Base-by-base conservation (phyloP, 1,140 invertebrate species). In the Phymastichus coffea region DNA sequence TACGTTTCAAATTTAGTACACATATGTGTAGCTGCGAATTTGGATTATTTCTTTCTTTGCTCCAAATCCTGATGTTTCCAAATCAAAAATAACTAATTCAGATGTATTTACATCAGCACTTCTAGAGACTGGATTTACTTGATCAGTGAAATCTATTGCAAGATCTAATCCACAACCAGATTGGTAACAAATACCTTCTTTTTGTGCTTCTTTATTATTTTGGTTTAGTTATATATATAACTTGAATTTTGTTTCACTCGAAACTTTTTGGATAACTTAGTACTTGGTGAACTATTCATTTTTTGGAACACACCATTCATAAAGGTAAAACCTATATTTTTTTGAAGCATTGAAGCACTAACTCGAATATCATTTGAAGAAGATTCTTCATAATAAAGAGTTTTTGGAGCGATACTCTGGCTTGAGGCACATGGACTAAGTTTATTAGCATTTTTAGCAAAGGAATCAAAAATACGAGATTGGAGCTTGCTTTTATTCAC, bases 161-260 rank as follows among this genome's bases (percentile, higher is more conserved):
- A 38, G 10, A 40, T 57, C 46, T 15, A 57, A 23, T 26, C 43
- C 54, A 19, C 54, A 33, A 33, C 41, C 22, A 35, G 54, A 57
- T 35, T 57, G 23, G 23, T 57, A 57, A 47, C 41, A 33, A 33
- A 57, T 47, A 19, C 54, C 54, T 57, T 57, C 54, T 41, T 35
- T 28, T 22, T 33, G 25, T 38, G 38, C 20, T 26, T 20, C 30
- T n/a, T 47, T 57, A 33, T 26, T 46, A 22, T 20, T 47, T 9
- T 22, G 10, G 22, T 51, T 59, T 38, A 38, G 15, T 38, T 38
- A 14, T 38, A 38, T 14, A 38, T 9, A 38, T 38, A 14, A 14
- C 35, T 38, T 38, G 14, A 38, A 38, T 38, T 9, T n/a, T 38
- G 35, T 38, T 38, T 38, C 15, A 38, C 10, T 38, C 35, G 35